Conservation (phyloP, 2,797 vertebrate species). For the Propithecus deckenii region DNA sequence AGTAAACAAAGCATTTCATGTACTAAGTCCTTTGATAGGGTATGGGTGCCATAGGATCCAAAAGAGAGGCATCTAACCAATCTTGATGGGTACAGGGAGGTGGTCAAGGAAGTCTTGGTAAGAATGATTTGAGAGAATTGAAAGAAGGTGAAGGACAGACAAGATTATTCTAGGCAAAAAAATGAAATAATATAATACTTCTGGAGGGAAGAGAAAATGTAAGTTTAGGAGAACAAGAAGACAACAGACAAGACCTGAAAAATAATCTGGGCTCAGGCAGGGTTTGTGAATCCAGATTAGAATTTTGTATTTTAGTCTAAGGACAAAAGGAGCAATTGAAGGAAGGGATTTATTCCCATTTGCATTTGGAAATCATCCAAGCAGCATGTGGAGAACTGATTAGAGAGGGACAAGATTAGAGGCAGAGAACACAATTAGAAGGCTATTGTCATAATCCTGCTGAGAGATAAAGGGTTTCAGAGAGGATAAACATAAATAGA, state of each 20-base stretch:
- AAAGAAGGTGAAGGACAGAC: neutral
- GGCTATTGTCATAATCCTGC: neutral
- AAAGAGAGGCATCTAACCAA: neutral
- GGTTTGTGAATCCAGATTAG: neutral
- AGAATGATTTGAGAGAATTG: neutral
- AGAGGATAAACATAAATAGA: neutral
- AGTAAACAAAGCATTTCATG: neutral
- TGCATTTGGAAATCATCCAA: conserved; percentile 16
- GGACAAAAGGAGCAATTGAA: neutral
- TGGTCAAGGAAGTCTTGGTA: neutral
- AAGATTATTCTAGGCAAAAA: neutral
- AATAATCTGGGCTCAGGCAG: neutral
- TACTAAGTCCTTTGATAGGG: neutral
- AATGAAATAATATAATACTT: neutral
- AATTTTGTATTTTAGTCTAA: neutral
- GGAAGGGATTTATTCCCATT: neutral
- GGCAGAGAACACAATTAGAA: neutral
- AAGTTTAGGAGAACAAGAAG: neutral
- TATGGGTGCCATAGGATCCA: neutral
- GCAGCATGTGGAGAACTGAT: neutral
- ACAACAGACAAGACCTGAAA: neutral
- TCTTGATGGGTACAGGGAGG: neutral
- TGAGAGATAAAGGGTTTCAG: neutral
- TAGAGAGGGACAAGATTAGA: neutral
- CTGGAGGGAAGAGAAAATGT: neutral